Percentiles rank a stretch among this genome's conserved stretches.
Evolutionary conservation across 2,113 vertebrate genomes (phyloP).

Genomic region (Holacanthus passer): DNA sequence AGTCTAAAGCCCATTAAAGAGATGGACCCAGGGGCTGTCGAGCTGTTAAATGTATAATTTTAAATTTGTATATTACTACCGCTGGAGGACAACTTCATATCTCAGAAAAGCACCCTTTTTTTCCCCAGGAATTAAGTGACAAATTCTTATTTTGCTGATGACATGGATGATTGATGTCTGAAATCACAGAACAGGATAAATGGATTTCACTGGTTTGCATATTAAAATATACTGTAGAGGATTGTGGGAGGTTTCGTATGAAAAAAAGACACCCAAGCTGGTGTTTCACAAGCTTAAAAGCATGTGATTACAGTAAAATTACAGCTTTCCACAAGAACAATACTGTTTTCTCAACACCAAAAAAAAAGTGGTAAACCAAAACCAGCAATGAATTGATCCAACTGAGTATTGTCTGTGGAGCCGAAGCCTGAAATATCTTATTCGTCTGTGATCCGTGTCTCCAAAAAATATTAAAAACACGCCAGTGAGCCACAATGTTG

Average conservation of each 20-base stretch:
- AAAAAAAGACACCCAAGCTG: background rate
- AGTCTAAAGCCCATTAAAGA: constrained; percentile 55
- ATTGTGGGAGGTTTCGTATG: background rate
- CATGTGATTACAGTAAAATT: constrained; percentile 35
- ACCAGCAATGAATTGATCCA: background rate
- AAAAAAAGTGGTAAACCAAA: background rate
- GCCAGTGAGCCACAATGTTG: background rate
- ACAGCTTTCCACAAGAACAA: constrained; percentile 21
- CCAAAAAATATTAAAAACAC: background rate
- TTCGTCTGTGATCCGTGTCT: background rate
- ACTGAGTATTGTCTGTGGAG: background rate
- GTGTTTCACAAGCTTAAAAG: constrained; percentile 42
- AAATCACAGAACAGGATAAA: constrained; percentile 44
- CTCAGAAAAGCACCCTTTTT: background rate
- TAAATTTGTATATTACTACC: constrained; percentile 25
- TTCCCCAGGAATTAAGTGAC: constrained; percentile 33
- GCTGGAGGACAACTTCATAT: constrained; percentile 27
- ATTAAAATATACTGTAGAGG: constrained; percentile 18
- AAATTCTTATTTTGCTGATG: constrained; percentile 21
- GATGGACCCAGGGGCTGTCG: constrained; percentile 15
- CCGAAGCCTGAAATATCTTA: background rate
- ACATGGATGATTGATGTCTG: constrained; percentile 45
- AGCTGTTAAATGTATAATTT: constrained; percentile 48
- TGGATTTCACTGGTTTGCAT: constrained; percentile 30
- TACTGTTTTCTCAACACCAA: constrained; percentile 4